Conservation (phyloP, 2,113 vertebrate species). For the Cottus gobio region DNA sequence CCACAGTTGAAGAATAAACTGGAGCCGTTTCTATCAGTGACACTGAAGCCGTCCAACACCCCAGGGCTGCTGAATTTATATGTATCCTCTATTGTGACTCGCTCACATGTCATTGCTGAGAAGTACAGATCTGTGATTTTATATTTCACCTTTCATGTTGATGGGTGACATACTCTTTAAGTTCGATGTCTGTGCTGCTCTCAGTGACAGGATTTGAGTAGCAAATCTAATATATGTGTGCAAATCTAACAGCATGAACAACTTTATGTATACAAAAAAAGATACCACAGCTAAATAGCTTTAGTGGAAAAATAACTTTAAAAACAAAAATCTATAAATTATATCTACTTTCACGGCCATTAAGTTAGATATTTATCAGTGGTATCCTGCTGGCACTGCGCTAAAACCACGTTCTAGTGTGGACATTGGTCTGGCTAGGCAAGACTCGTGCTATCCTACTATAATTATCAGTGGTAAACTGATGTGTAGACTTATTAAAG, state of each 20-base stretch:
- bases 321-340: not conserved
- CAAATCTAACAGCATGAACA: not conserved
- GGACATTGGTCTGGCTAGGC: not conserved
- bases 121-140: not conserved
- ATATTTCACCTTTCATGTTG: not conserved
- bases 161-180: not conserved
- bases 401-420: not conserved
- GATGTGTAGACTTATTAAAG: too few species aligned
- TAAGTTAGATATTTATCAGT: constrained; percentile 13
- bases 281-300: not conserved
- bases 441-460: not conserved
- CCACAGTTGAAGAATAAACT: constrained; percentile 88
- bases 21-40: constrained; percentile 87
- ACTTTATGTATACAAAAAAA: not conserved
- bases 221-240: constrained; percentile 1
- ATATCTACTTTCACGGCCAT: not conserved
- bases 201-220: not conserved
- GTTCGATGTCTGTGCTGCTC: not conserved
- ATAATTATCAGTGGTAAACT: constrained; percentile 7
- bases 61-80: constrained; percentile 91
- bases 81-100: constrained; percentile 89
- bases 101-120: not conserved
- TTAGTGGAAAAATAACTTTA: not conserved
- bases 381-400: not conserved
- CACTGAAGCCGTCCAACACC: constrained; percentile 85